A percentile compares a stretch with the other conserved stretches of the same genome.
These are phyloP conservation scores for Harpagoxenus sublaevis DNA, from an alignment of 2,888 invertebrate species.

Conservation along the genomic window DNA sequence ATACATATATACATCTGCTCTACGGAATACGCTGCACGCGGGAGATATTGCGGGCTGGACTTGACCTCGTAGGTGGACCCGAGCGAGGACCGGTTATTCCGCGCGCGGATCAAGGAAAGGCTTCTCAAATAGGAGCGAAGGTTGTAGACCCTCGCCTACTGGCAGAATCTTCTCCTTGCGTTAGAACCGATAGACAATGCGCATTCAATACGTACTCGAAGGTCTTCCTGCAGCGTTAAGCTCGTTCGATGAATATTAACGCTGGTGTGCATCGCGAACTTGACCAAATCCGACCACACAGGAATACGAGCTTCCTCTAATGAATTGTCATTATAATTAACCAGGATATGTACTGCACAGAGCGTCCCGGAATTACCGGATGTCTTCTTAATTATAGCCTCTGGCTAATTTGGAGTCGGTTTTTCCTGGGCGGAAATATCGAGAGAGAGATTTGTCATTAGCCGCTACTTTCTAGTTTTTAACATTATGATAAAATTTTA, in stretches of 20 bases:
- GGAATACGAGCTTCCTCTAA: not conserved
- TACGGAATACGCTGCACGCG: not conserved
- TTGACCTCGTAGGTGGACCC: conserved; percentile 54
- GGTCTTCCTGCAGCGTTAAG: not conserved
- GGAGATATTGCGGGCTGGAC: not conserved
- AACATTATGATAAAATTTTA: not conserved
- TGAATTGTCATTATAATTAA: conserved; percentile 26
- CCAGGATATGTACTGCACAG: not conserved
- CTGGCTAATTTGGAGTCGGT: not conserved
- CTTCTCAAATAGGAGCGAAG: conserved; percentile 54
- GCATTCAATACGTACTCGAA: not conserved
- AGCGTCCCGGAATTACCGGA: not conserved
- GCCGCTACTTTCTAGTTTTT: not conserved
- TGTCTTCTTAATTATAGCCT: conserved; percentile 7
- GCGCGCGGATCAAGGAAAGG: conserved; percentile 30
- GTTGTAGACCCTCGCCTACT: conserved; percentile 66
- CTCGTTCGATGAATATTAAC: conserved; percentile 37
- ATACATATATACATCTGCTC: not conserved
- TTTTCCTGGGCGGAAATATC: not conserved
- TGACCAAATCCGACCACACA: not conserved
- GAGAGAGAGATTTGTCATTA: not conserved
- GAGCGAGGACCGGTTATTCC: conserved; percentile 51
- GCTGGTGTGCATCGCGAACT: not conserved
- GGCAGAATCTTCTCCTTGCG: conserved; percentile 20
- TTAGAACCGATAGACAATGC: conserved; percentile 23